phyloP scores from a whole-genome alignment of 2,888 invertebrate genomes.

The Sesamia inferens region DNA sequence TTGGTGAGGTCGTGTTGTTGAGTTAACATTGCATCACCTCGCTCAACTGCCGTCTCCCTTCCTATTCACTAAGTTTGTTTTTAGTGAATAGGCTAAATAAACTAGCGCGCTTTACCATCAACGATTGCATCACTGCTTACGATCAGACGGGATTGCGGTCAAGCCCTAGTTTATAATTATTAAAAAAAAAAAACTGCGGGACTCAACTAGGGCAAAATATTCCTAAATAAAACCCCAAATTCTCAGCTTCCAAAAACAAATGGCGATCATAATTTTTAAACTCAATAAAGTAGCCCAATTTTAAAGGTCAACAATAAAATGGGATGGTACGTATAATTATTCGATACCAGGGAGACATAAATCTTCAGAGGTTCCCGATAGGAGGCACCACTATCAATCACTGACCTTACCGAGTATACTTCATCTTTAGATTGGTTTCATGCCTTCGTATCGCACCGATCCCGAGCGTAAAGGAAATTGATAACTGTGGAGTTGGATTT shows the following conservation, averaged over 20 bases:
- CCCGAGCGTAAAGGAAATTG: conserved; percentile 58
- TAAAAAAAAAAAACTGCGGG: too few species aligned
- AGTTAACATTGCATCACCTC: too few species aligned
- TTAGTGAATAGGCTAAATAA: too few species aligned
- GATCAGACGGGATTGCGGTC: too few species aligned
- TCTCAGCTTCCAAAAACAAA: conserved; percentile 13
- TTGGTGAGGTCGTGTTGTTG: too few species aligned
- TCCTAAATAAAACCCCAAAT: neutral
- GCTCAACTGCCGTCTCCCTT: too few species aligned
- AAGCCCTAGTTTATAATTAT: too few species aligned
- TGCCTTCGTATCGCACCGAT: conserved; percentile 51
- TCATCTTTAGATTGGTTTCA: conserved; percentile 67
- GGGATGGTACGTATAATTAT: conserved; percentile 69
- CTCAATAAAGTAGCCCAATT: conserved; percentile 53
- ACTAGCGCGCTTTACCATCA: too few species aligned
- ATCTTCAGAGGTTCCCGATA: conserved; percentile 68
- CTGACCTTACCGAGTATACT: conserved; percentile 65
- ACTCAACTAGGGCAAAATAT: neutral
- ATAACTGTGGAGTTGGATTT: conserved; percentile 45
- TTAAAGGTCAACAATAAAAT: conserved; percentile 68
- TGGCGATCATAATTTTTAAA: conserved; percentile 35
- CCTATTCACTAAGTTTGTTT: too few species aligned
- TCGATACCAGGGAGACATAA: conserved; percentile 66
- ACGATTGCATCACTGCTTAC: too few species aligned
- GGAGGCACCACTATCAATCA: conserved; percentile 71